These are phyloP conservation scores for Morelia viridis DNA, from an alignment of 2,797 vertebrate species.

Conservation along the genomic window DNA sequence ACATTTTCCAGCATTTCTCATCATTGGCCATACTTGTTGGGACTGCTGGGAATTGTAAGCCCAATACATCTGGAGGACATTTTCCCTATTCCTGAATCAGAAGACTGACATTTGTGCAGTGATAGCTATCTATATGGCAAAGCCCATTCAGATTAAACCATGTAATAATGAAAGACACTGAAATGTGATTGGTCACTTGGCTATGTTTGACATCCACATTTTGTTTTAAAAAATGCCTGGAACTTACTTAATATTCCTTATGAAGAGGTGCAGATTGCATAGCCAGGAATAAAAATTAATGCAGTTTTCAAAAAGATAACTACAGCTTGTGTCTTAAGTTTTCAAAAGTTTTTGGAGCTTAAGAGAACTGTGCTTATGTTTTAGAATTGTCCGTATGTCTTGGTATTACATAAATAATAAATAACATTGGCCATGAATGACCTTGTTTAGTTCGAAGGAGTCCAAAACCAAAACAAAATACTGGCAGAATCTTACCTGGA, in stretches of 20 bases:
- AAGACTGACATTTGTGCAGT: not conserved
- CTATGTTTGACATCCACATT: not conserved
- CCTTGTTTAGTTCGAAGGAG: not conserved
- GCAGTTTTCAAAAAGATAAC: not conserved
- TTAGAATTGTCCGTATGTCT: too few relatives aligned
- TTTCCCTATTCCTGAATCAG: not conserved
- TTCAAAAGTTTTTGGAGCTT: not conserved
- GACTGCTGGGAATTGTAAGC: not conserved
- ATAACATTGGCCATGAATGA: not conserved
- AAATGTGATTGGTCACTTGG: not conserved
- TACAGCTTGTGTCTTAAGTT: not conserved
- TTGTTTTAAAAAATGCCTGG: not conserved
- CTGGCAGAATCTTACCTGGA: constrained; percentile 9
- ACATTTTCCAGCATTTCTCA: not conserved
- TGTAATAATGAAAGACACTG: not conserved
- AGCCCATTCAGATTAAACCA: not conserved
- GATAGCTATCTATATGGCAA: not conserved
- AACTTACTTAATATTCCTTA: not conserved
- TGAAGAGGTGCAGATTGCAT: not conserved
- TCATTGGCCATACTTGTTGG: not conserved
- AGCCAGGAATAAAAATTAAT: not conserved
- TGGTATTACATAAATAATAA: constrained; percentile 4
- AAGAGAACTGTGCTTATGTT: not conserved
- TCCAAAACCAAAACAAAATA: not conserved
- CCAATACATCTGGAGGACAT: not conserved